phyloP scores from a whole-genome alignment of 2,113 vertebrate genomes.

The Chauna torquata region DNA sequence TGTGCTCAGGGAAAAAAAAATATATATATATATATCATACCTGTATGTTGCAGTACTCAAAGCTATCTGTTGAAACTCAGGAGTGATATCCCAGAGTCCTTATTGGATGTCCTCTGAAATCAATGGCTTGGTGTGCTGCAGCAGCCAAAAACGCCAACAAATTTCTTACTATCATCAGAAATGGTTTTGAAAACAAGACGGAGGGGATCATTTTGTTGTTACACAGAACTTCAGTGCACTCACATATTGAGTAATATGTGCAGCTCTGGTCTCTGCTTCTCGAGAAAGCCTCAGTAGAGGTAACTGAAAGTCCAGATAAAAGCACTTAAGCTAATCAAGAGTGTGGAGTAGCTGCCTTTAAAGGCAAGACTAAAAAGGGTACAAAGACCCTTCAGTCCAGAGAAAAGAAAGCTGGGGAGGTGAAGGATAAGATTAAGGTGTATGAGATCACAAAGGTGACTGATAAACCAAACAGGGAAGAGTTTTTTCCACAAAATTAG shows the following conservation, averaged over 20 bases:
- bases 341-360: not conserved
- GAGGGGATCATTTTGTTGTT: not conserved
- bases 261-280: not conserved
- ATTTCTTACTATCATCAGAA: not conserved
- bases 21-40: not conserved
- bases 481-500: not conserved
- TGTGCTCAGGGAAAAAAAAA: not conserved
- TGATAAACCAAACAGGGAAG: not conserved
- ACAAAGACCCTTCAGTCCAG: not conserved
- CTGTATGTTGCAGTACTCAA: not conserved
- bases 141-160: not conserved
- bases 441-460: not conserved
- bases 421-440: not conserved
- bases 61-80: not conserved
- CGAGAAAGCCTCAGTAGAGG: fast-evolving
- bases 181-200: not conserved
- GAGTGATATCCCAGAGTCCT: too few species aligned
- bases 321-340: not conserved
- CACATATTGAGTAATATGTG: not conserved
- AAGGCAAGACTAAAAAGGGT: not conserved
- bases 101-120: not conserved
- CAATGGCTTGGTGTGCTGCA: not conserved
- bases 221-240: not conserved
- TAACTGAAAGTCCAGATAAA: not conserved
- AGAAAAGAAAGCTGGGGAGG: not conserved